A percentile compares a stretch with the other conserved stretches of the same genome.
Conservation (phyloP, 2,888 invertebrate genomes). For the Platycheirus albimanus region DNA sequence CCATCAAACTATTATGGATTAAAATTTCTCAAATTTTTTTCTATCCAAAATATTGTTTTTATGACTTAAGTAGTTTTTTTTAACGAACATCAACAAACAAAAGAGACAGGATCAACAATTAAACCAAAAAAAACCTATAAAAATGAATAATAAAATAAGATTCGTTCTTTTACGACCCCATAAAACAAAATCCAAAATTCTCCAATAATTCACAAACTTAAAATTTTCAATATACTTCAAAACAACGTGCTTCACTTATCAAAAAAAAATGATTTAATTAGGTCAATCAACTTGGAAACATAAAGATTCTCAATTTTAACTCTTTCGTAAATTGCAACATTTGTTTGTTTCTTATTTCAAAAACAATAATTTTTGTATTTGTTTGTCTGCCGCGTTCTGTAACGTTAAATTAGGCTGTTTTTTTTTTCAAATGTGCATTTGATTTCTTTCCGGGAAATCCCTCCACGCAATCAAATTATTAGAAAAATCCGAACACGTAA, state of each 20-base stretch:
- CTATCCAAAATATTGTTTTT: constrained; percentile 9
- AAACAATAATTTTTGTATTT: constrained; percentile 27
- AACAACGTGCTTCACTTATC: not conserved
- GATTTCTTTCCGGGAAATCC: constrained; percentile 64
- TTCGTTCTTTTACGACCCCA: constrained; percentile 5
- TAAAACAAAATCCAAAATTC: constrained; percentile 9
- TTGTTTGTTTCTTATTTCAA: constrained; percentile 5
- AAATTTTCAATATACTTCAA: constrained; percentile 10
- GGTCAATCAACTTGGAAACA: constrained; percentile 47
- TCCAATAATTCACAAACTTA: constrained; percentile 1
- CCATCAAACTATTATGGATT: not conserved
- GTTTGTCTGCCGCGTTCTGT: no score
- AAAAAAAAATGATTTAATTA: constrained; percentile 8
- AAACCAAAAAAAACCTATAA: constrained; percentile 6
- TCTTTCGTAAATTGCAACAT: constrained; percentile 60
- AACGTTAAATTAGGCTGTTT: constrained; percentile 7
- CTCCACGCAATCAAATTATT: constrained; percentile 57
- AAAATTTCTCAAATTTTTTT: not conserved
- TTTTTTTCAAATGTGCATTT: constrained; percentile 43
- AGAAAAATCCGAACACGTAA: constrained; percentile 17
- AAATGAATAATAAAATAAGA: constrained; percentile 4
- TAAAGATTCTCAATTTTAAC: constrained; percentile 13
- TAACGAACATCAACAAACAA: constrained; percentile 9
- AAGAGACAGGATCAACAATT: constrained; percentile 14
- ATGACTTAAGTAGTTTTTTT: constrained; percentile 20